A percentile compares a stretch with the other conserved stretches of the same genome.
These are phyloP conservation scores for Triplophysa tibetana DNA, from an alignment of 2,113 vertebrate genomes.

Conservation along the genomic window DNA sequence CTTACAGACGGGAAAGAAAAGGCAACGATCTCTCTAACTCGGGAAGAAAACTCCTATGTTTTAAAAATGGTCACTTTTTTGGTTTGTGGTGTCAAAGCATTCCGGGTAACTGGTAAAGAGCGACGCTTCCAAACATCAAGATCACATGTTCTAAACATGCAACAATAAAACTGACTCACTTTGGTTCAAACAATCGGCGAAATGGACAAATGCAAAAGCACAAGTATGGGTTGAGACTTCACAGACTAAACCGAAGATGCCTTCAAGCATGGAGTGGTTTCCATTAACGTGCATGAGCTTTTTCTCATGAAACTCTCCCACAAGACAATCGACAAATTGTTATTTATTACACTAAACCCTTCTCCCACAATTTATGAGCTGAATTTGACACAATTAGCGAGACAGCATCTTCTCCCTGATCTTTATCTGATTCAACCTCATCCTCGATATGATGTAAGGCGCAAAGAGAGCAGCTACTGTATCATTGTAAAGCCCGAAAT, in stretches of 20 bases:
- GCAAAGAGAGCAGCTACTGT: neutral
- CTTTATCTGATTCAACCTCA: constrained; percentile 43
- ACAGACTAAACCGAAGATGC: neutral
- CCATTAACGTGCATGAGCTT: neutral
- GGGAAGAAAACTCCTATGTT: constrained; percentile 8
- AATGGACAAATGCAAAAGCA: no score
- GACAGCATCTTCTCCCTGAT: neutral
- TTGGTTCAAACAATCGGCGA: no score
- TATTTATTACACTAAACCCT: constrained; percentile 20
- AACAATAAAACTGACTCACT: no score
- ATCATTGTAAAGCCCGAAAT: constrained; percentile 20
- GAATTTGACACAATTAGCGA: constrained; percentile 23
- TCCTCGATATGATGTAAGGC: constrained; percentile 29
- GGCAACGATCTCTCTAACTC: neutral
- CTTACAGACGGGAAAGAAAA: neutral
- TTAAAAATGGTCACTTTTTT: neutral
- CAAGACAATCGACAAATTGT: constrained; percentile 13
- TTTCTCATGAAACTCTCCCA: neutral
- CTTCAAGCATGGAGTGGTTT: neutral
- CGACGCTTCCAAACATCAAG: no score
- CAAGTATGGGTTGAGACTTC: no score
- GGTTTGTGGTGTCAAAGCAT: no score
- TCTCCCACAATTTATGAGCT: constrained; percentile 25
- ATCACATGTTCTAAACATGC: no score
- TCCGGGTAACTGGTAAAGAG: no score